Base-by-base conservation (phyloP, 2,797 vertebrate species). In the Nyctibius grandis region DNA sequence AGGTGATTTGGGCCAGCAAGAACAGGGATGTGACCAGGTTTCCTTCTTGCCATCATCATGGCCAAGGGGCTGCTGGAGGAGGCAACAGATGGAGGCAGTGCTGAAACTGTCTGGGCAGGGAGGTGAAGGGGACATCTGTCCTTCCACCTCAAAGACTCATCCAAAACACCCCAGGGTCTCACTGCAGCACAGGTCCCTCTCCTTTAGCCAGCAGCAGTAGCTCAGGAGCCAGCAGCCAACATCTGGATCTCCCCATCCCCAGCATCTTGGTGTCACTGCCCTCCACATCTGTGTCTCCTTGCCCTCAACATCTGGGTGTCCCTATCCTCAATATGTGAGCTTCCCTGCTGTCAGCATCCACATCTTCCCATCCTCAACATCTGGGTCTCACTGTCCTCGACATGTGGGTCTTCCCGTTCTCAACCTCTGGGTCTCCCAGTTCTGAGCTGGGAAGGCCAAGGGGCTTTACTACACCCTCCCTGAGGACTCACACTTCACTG, bases 381-480 rank as follows among this genome's bases (percentile, higher is more conserved):
- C 22, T n/a, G 54, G 16, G 15, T 47, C 15, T 34, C 20, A 54
- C n/a, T n/a, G n/a, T 23, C 16, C 63, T 69, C n/a, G 59, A 7
- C 10, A 19, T 11, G 16, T 26, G 56, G 15, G 5, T 57, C 42
- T 70, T 83, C 59, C 42, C 25, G 33, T 28, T n/a, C 57, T 48
- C 69, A 77, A 4, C 12, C 6, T 11, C 48, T 77, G 53, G 9
- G 7, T 76, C 44, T 65, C 54, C 34, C 74, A 89, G 44, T 40
- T 50, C 47, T 36, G 25, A 36, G 18, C 44, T 0, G 0, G 64
- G 40, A 7, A 31, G 48, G 51, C 20, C 20, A 9, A 3, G 22
- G 53, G 61, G 40, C 31, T 91, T 79, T 67, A 22, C 38, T 69
- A 15, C n/a, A 16, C 15, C 31, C 60, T 70, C 64, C 44, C 59